phyloP scores from a whole-genome alignment of 2,888 invertebrate genomes.

The Coleophora deauratella region DNA sequence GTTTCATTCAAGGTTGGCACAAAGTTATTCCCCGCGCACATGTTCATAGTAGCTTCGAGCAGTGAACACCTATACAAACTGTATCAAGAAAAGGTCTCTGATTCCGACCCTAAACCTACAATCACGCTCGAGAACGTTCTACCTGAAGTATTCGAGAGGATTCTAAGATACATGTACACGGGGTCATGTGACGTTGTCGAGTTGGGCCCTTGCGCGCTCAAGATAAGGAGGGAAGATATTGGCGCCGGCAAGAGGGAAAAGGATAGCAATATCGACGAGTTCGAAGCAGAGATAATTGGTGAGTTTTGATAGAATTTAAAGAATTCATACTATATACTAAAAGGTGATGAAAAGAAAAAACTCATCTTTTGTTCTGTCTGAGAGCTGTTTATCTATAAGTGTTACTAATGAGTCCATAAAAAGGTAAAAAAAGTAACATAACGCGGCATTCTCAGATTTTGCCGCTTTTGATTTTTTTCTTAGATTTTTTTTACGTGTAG shows the following conservation, averaged over 20 bases:
- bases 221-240: slow-evolving; percentile 58
- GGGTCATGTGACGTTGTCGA: slow-evolving; percentile 76
- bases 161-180: slow-evolving; percentile 80
- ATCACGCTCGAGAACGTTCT: slow-evolving; percentile 70
- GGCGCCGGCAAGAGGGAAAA: slow-evolving; percentile 39
- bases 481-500: too few relatives aligned
- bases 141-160: slow-evolving; percentile 79
- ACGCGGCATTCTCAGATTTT: too few relatives aligned
- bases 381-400: too few relatives aligned
- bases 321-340: too few relatives aligned
- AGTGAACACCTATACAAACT: slow-evolving; percentile 77
- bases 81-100: slow-evolving; percentile 46
- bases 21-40: slow-evolving; percentile 80
- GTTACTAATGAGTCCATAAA: too few relatives aligned
- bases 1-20: slow-evolving; percentile 70
- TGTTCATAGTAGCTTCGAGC: slow-evolving; percentile 78
- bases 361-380: too few relatives aligned
- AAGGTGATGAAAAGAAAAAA: too few relatives aligned
- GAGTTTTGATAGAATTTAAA: slow-evolving; percentile 13
- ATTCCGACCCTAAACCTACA: slow-evolving; percentile 40
- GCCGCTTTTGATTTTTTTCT: too few relatives aligned
- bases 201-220: slow-evolving; percentile 62
- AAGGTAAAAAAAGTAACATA: too few relatives aligned
- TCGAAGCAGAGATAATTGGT: slow-evolving; percentile 45
- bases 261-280: slow-evolving; percentile 25